phyloP scores from a whole-genome alignment of 64 coral and sea anemone species.

The Montipora foliosa region DNA sequence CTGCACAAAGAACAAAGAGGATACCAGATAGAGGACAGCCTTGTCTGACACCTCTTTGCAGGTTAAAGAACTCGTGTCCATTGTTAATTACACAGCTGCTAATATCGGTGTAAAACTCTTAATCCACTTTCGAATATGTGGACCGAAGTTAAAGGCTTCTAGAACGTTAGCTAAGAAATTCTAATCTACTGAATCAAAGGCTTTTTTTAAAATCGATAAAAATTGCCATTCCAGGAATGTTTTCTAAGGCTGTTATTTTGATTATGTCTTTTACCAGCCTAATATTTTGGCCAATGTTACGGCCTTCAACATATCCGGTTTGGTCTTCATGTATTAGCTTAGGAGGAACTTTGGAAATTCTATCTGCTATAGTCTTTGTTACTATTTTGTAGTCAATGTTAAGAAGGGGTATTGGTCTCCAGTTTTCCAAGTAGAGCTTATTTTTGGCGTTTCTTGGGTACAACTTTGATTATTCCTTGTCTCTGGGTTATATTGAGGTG shows the following conservation, averaged over 20 bases:
- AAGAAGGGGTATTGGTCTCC: not conserved
- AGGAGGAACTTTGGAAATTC: not conserved
- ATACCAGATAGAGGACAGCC: not conserved
- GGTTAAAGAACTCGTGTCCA: not conserved
- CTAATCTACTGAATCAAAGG: constrained; percentile 23
- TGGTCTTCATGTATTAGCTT: not conserved
- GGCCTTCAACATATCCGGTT: not conserved
- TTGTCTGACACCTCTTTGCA: constrained; percentile 38
- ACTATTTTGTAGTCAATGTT: not conserved
- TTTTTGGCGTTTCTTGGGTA: not conserved
- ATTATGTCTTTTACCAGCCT: not conserved
- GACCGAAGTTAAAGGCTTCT: constrained; percentile 20
- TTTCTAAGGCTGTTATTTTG: not conserved
- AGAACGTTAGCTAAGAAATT: not conserved
- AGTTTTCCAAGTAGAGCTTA: not conserved
- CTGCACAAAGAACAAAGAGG: not conserved
- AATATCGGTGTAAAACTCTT: constrained; percentile 8
- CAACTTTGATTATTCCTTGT: constrained; percentile 40
- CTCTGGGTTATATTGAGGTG: constrained; percentile 31
- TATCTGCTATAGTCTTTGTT: not conserved
- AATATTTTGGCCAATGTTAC: not conserved
- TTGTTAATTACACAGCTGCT: constrained; percentile 40
- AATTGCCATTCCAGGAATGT: not conserved
- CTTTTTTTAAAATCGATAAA: constrained; percentile 45
- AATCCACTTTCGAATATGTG: constrained; percentile 9